A percentile compares a stretch with the other conserved stretches of the same genome.
Evolutionary conservation across 1,140 invertebrate genomes (phyloP).

Genomic region (Chymomyza costata): DNA sequence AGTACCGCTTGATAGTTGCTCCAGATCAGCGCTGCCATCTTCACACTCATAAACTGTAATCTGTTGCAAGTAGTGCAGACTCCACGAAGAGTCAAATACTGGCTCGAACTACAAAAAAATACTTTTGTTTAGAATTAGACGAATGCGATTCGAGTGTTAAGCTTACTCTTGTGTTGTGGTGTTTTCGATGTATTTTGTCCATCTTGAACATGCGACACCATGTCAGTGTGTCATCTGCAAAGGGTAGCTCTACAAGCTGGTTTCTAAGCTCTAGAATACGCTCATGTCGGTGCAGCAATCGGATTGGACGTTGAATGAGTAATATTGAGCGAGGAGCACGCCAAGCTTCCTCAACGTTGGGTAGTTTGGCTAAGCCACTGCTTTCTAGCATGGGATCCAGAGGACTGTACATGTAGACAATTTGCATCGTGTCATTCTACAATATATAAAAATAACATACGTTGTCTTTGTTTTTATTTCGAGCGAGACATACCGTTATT

Average conservation of each 20-base stretch:
- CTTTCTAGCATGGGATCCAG: conserved; percentile 78
- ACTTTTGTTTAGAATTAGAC: no score
- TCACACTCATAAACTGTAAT: conserved; percentile 83
- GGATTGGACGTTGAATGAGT: conserved; percentile 75
- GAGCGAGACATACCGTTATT: conserved; percentile 78
- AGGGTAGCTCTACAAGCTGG: conserved; percentile 75
- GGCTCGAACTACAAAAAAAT: conserved; percentile 79
- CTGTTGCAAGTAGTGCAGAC: conserved; percentile 79
- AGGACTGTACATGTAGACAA: conserved; percentile 80
- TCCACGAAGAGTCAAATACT: conserved; percentile 77
- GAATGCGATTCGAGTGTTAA: neutral
- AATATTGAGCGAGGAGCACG: conserved; percentile 79
- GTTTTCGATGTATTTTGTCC: conserved; percentile 77
- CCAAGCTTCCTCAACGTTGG: conserved; percentile 59
- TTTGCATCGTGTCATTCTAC: conserved; percentile 81
- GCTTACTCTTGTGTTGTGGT: conserved; percentile 78
- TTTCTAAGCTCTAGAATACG: conserved; percentile 77
- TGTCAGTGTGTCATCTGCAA: conserved; percentile 78
- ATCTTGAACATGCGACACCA: conserved; percentile 80
- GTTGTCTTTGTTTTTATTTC: neutral
- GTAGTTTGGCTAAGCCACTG: conserved; percentile 74
- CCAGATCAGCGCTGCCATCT: conserved; percentile 76
- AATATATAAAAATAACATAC: conserved; percentile 10
- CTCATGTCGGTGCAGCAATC: conserved; percentile 75
- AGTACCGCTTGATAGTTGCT: conserved; percentile 76